Base-by-base conservation (phyloP, 2,797 vertebrate genomes). In the Nyctalus aviator region DNA sequence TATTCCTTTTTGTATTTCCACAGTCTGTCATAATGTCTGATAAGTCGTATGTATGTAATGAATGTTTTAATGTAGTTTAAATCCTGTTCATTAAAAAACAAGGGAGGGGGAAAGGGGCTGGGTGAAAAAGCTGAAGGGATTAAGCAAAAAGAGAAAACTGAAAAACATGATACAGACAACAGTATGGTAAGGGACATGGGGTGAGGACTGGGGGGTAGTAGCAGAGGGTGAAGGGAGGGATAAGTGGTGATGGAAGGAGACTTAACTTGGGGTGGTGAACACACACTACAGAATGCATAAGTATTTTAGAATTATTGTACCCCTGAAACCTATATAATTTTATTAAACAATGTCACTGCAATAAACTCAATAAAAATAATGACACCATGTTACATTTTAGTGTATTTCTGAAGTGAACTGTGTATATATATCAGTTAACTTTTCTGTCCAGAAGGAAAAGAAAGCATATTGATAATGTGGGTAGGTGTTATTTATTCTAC, bases 1-100 rank as follows among this genome's bases (percentile, higher is more conserved):
- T 85, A 41, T 85, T 90, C 59, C n/a, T 77, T 96, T 92, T 35
- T 68, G 11, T 76, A 68, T 90, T 94, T 78, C 50, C 35, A 79
- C 25, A 73, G 55, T 73, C 32, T 76, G 20, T 91, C 25, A 27
- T 44, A 83, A 64, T 88, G 37, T 76, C 69, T 71, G n/a, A 44
- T 84, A 53, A 35, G 20, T 73, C 88, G 27, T 94, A 69, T 84
- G 20, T 85, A 23, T 84, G 68, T 86, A 91, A n/a, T 87, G 62
- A 90, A 50, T 83, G 82, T 93, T 85, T 15, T 93, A 4, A 68
- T 41, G 12, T 50, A 68, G 68, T 20, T 64, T 78, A 83, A 72
- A 4, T 32, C 12, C 18, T 62, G 75, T 68, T 85, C 32, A 7
- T 84, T 84, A 64, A 18, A 66, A 66, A 32, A 8, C 32, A n/a